Conservation (phyloP, 2,888 invertebrate genomes). For the Cecidostiba fungosa region DNA sequence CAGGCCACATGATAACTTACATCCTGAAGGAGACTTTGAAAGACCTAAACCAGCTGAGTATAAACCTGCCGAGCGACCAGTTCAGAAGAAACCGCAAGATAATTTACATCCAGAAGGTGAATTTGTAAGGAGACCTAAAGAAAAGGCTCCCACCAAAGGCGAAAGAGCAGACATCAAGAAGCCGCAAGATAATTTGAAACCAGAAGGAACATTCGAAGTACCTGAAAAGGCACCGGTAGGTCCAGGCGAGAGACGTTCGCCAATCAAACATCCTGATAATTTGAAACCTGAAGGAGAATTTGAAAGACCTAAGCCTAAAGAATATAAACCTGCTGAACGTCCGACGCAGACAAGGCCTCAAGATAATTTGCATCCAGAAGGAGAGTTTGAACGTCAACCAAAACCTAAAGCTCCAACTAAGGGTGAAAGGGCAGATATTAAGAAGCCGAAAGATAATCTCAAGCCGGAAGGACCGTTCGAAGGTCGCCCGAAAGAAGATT, state of each 20-base stretch:
- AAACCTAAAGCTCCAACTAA: slow-evolving; percentile 76
- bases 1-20: slow-evolving; percentile 82
- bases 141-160: slow-evolving; percentile 76
- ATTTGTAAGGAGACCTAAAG: slow-evolving; percentile 79
- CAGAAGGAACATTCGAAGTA: slow-evolving; percentile 76
- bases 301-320: slow-evolving; percentile 72
- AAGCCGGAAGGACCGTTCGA: slow-evolving; percentile 83
- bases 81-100: slow-evolving; percentile 75
- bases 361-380: slow-evolving; percentile 81
- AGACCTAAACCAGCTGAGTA: slow-evolving; percentile 72
- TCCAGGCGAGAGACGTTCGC: slow-evolving; percentile 81
- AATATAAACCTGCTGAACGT: slow-evolving; percentile 79
- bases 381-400: slow-evolving; percentile 78
- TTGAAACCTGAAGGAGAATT: slow-evolving; percentile 81
- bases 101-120: slow-evolving; percentile 81
- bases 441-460: slow-evolving; percentile 81
- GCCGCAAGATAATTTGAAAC: slow-evolving; percentile 76
- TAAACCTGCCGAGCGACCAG: slow-evolving; percentile 74
- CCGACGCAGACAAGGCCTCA: slow-evolving; percentile 79
- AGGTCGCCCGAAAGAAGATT: slow-evolving; percentile 73
- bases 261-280: slow-evolving; percentile 82
- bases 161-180: slow-evolving; percentile 75
- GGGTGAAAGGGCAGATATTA: slow-evolving; percentile 74
- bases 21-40: slow-evolving; percentile 77
- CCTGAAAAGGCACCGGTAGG: slow-evolving; percentile 69